Conservation (phyloP, 2,888 invertebrate genomes). For the Crioceris asparagi region DNA sequence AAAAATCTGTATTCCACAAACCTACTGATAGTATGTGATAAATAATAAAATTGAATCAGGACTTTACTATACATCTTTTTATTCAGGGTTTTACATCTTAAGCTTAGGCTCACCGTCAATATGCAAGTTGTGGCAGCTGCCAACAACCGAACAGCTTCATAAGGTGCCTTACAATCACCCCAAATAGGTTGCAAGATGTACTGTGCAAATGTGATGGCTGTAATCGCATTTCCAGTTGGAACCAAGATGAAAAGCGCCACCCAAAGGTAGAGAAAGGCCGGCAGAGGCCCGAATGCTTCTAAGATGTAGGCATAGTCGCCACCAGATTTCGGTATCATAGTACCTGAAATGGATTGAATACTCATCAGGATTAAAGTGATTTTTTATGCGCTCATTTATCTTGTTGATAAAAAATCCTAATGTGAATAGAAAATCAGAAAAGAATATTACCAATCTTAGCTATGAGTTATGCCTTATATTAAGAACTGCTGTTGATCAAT, state of each 20-base stretch:
- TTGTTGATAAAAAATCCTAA: no score
- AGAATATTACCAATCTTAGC: no score
- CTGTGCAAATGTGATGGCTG: constrained; percentile 90
- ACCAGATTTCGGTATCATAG: constrained; percentile 83
- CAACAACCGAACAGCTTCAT: constrained; percentile 68
- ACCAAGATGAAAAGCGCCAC: constrained; percentile 77
- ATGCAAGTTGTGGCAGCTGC: constrained; percentile 82
- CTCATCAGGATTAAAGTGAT: no score
- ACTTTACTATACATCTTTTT: no score
- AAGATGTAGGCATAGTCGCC: constrained; percentile 96
- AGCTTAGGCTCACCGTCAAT: constrained; percentile 31
- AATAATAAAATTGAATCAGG: no score
- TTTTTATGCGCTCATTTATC: no score
- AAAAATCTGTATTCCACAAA: background rate
- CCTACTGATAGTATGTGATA: no score
- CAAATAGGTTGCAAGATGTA: constrained; percentile 87
- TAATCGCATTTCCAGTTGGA: constrained; percentile 94
- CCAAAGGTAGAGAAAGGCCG: constrained; percentile 93
- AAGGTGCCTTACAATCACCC: constrained; percentile 68
- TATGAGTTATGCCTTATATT: no score
- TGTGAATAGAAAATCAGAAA: no score
- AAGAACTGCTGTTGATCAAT: no score
- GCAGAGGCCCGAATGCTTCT: constrained; percentile 84
- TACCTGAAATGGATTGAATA: constrained; percentile 51
- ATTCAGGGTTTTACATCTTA: no score